phyloP scores from a whole-genome alignment of 1,140 invertebrate species.

The Eufriesea mexicana region DNA sequence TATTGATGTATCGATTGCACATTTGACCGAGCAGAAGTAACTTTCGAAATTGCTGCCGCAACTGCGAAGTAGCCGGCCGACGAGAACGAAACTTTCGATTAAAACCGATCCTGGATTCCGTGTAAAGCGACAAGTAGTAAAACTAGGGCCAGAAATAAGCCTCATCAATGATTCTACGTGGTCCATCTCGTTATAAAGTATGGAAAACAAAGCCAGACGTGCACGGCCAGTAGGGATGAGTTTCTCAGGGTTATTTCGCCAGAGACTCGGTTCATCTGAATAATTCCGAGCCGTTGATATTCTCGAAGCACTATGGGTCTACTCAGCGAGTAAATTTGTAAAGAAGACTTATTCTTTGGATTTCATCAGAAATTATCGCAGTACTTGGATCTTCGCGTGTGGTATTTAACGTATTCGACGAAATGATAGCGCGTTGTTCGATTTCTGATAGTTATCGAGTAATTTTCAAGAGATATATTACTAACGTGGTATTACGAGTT shows the following conservation, averaged over 20 bases:
- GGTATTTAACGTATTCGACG: too few species aligned
- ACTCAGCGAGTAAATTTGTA: not conserved
- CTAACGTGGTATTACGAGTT: too few species aligned
- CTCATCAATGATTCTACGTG: not conserved
- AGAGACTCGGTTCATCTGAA: not conserved
- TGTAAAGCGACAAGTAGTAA: not conserved
- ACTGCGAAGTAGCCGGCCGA: not conserved
- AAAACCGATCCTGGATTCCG: not conserved
- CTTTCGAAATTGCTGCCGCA: not conserved
- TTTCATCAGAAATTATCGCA: too few species aligned
- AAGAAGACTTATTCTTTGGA: too few species aligned
- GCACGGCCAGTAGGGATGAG: not conserved
- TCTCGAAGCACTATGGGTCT: not conserved
- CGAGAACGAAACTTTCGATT: not conserved
- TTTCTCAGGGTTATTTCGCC: not conserved
- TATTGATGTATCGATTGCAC: not conserved
- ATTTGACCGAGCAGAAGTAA: not conserved
- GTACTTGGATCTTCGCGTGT: too few species aligned
- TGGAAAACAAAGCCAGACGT: not conserved
- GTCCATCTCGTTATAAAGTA: not conserved
- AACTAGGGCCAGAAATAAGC: not conserved
- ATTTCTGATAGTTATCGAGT: too few species aligned
- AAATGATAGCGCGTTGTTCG: too few species aligned
- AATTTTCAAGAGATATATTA: too few species aligned
- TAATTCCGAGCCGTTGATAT: not conserved